Evolutionary conservation across 2,797 vertebrate genomes (phyloP).

Genomic region (Ptychobarbus kaznakovi): DNA sequence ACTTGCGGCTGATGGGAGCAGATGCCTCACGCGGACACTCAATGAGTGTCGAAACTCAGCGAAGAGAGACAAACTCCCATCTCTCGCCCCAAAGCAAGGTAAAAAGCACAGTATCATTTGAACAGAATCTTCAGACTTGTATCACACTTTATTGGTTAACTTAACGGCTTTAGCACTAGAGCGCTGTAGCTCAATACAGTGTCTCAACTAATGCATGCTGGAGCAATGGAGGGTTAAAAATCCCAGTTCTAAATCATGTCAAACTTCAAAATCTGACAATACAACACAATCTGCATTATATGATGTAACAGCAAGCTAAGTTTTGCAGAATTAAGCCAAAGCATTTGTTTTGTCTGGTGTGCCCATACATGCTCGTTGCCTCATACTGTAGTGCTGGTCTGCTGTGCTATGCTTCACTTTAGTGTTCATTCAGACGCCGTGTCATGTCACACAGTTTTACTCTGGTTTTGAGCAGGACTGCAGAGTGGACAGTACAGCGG

Average conservation of each 20-base stretch:
- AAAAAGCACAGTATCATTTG: background rate
- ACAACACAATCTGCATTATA: background rate
- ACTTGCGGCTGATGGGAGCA: conserved; percentile 24
- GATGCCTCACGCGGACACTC: background rate
- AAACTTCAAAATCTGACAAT: background rate
- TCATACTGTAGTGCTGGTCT: background rate
- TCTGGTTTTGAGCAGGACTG: conserved; percentile 11
- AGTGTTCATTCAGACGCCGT: background rate
- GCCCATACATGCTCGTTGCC: background rate
- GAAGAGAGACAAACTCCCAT: background rate
- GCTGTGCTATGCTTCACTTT: background rate
- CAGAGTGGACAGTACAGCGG: conserved; percentile 5
- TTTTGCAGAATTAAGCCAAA: background rate
- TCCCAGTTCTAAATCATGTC: no score
- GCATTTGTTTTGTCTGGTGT: background rate
- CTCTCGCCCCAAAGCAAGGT: background rate
- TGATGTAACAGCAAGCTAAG: background rate
- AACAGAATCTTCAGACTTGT: conserved; percentile 1
- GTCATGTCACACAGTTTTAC: background rate
- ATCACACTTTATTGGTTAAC: background rate
- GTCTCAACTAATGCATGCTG: background rate
- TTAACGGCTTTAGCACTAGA: background rate
- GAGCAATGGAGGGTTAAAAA: background rate
- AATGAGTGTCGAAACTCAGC: background rate
- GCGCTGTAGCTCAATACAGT: no score